phyloP scores from a whole-genome alignment of 2,888 invertebrate genomes.

The Aporophyla lueneburgensis region DNA sequence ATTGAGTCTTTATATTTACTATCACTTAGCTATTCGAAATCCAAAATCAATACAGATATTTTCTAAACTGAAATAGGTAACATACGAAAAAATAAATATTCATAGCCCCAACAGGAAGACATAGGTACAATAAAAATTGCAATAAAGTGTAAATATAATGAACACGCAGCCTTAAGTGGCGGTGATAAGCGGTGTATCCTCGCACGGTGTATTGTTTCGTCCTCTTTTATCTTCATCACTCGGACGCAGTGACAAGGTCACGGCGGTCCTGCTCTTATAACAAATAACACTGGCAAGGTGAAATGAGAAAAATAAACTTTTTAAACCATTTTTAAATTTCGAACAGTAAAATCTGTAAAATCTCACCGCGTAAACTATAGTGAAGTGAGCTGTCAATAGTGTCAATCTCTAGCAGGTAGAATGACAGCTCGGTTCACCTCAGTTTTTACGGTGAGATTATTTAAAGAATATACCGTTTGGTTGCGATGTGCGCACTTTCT shows the following conservation, averaged over 20 bases:
- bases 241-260: constrained; percentile 79
- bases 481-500: not conserved
- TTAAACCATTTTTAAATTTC: constrained; percentile 46
- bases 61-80: not conserved
- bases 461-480: not conserved
- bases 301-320: constrained; percentile 56
- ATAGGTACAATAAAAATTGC: constrained; percentile 41
- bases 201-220: constrained; percentile 70
- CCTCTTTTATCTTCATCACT: constrained; percentile 77
- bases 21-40: not conserved
- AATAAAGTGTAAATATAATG: constrained; percentile 45
- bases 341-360: constrained; percentile 2
- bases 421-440: not conserved
- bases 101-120: constrained; percentile 18
- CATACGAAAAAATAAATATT: not conserved
- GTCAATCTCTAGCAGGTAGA: not conserved
- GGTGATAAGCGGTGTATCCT: constrained; percentile 72
- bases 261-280: constrained; percentile 67
- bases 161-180: constrained; percentile 55
- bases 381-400: not conserved
- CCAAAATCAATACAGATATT: not conserved
- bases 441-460: not conserved
- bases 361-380: not conserved
- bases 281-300: constrained; percentile 65
- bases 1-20: not conserved